phyloP scores from a whole-genome alignment of 2,797 vertebrate species.

The Spinibarbus caldwelli region DNA sequence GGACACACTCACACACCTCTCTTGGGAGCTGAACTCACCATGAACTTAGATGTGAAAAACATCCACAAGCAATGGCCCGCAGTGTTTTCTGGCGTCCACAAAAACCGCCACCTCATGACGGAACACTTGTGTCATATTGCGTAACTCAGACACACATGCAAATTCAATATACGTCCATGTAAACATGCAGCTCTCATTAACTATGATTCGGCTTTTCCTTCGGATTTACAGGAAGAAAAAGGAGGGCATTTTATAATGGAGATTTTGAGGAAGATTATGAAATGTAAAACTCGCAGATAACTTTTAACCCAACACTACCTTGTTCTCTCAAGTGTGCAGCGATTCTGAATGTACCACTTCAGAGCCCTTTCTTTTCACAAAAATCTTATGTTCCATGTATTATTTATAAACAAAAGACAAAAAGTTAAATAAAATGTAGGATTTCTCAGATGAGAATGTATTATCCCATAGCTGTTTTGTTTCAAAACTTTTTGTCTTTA shows the following conservation, averaged over 20 bases:
- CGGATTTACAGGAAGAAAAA: background rate
- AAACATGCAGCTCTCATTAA: slow-evolving; percentile 6
- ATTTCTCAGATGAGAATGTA: background rate
- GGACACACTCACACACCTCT: slow-evolving; percentile 53
- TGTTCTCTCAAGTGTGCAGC: slow-evolving; percentile 36
- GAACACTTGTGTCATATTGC: slow-evolving; percentile 57
- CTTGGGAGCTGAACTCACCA: slow-evolving; percentile 48
- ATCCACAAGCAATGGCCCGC: slow-evolving; percentile 44
- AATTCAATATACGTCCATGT: slow-evolving; percentile 31
- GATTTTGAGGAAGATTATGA: slow-evolving; percentile 44
- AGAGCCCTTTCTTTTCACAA: slow-evolving; percentile 10
- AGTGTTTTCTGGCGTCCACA: slow-evolving; percentile 55
- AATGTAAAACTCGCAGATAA: slow-evolving; percentile 41
- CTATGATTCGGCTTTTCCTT: slow-evolving; percentile 2
- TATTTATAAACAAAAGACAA: background rate
- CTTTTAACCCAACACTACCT: slow-evolving; percentile 8
- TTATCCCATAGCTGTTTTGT: background rate
- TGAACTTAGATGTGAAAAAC: slow-evolving; percentile 61
- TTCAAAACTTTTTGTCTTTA: background rate
- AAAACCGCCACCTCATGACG: slow-evolving; percentile 57
- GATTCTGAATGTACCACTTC: slow-evolving; percentile 21
- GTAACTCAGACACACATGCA: slow-evolving; percentile 42
- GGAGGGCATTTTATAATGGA: slow-evolving; percentile 19
- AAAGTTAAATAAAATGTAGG: background rate
- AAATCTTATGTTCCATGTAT: background rate